phyloP scores from a whole-genome alignment of 2,797 vertebrate species.

The Danio jaintianensis region DNA sequence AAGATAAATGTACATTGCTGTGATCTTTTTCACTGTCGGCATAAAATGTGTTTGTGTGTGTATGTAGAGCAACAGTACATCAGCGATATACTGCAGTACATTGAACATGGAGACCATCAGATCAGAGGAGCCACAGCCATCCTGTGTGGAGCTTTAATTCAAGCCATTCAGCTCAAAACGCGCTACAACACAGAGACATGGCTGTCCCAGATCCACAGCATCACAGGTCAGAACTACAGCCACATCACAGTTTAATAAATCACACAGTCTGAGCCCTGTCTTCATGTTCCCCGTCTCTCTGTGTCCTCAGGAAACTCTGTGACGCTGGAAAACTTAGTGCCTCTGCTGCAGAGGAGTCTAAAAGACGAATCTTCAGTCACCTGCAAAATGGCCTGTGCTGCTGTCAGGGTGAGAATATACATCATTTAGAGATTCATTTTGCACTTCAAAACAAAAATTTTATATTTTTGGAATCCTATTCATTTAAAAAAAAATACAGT shows the following conservation, averaged over 20 bases:
- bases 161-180: conserved; percentile 88
- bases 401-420: conserved; percentile 87
- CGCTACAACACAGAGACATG: conserved; percentile 89
- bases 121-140: conserved; percentile 94
- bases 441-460: no score
- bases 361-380: conserved; percentile 96
- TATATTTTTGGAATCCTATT: no score
- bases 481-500: no score
- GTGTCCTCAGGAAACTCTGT: conserved; percentile 82
- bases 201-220: conserved; percentile 82
- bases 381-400: conserved; percentile 93
- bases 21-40: no score
- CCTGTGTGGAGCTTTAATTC: conserved; percentile 89
- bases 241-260: background rate
- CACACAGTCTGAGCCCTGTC: background rate
- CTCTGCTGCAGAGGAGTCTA: conserved; percentile 87
- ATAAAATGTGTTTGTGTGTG: conserved; percentile 3
- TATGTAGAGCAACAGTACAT: conserved; percentile 90
- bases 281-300: background rate
- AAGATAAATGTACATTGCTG: no score
- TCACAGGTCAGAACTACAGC: conserved; percentile 73
- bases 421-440: background rate
- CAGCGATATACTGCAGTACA: conserved; percentile 88
- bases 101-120: conserved; percentile 94
- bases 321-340: conserved; percentile 89